A percentile compares a stretch with the other conserved stretches of the same genome.
phyloP scores from a whole-genome alignment of 2,113 vertebrate species.

The Passer domesticus region DNA sequence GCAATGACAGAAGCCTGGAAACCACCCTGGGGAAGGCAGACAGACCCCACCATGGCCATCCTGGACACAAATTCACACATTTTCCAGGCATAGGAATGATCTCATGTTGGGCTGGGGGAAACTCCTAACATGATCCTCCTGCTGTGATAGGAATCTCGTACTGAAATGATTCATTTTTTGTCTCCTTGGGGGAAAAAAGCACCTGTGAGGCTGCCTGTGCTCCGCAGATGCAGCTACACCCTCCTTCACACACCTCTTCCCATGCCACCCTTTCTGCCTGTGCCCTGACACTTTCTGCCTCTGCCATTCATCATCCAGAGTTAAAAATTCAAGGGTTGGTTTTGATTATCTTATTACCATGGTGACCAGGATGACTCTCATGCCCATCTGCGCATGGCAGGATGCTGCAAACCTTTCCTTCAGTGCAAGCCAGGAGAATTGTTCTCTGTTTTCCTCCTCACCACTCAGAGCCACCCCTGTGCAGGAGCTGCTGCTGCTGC shows the following conservation, averaged over 20 bases:
- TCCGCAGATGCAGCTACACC: background rate
- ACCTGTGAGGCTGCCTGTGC: background rate
- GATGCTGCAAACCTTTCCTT: background rate
- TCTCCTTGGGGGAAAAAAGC: background rate
- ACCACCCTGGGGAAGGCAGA: background rate
- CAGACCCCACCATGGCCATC: rapidly evolving
- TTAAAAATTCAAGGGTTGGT: conserved; percentile 25
- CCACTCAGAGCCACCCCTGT: background rate
- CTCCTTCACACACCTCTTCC: background rate
- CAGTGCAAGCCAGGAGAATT: background rate
- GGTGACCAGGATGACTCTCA: conserved; percentile 43
- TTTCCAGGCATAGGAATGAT: rapidly evolving
- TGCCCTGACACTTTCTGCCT: background rate
- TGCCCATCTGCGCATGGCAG: conserved; percentile 29
- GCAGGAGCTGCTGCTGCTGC: background rate
- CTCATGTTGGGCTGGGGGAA: background rate
- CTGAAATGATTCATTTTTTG: background rate
- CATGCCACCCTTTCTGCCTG: background rate
- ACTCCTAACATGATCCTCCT: background rate
- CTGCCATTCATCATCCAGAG: conserved; percentile 7
- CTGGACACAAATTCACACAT: background rate
- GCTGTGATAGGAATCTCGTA: background rate
- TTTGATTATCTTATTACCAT: conserved; percentile 55
- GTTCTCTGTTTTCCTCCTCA: background rate
- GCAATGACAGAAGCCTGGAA: background rate